Evolutionary conservation across 2,113 vertebrate species (phyloP), one percentile per base, ranked within the genome.

Genomic region (Periophthalmodon schlosseri): DNA sequence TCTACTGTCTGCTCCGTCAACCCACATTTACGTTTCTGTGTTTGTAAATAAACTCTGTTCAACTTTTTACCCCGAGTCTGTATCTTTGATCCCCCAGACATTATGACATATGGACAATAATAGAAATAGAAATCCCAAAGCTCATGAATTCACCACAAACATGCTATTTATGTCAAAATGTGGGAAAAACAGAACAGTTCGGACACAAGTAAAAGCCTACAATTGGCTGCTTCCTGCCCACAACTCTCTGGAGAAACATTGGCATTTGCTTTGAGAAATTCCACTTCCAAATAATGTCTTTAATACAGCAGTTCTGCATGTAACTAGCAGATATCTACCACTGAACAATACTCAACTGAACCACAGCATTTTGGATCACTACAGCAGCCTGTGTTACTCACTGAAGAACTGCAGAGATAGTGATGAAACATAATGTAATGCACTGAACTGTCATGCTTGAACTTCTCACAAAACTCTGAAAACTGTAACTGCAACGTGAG

Each of bases 141-240:
- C 47, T 76, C 28, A 20, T 56, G 24, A 72, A 78, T 69, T 47
- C 72, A 39, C 23, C 18, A 34, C 36, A 73, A 76, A 33, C 20
- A 47, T 76, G 72, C 54, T 77, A 44, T 67, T n/a, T 77, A 68
- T 47, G 39, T 33, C 57, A 70, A n/a, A 34, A 20, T 47, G 15
- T 24, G 28, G 36, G 60, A 61, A 24, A 66, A 3, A 24, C n/a
- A 70, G 70, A 58, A 54, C 44, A 46, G 18, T 49, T 28, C 68
- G 69, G 60, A 63, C 52, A 78, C 74, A 47, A 57, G 0, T 39
- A 44, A 44, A 74, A 70, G 69, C 76, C 75, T 79, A 76, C 78
- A 78, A 54, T 47, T 47, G 33, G 70, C 63, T 74, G 16, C 47
- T 78, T 73, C 78, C 33, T 44, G 39, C 39, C 39, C 60, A 73